phyloP scores from a whole-genome alignment of 2,797 vertebrate species.

The Sciurus vulgaris region DNA sequence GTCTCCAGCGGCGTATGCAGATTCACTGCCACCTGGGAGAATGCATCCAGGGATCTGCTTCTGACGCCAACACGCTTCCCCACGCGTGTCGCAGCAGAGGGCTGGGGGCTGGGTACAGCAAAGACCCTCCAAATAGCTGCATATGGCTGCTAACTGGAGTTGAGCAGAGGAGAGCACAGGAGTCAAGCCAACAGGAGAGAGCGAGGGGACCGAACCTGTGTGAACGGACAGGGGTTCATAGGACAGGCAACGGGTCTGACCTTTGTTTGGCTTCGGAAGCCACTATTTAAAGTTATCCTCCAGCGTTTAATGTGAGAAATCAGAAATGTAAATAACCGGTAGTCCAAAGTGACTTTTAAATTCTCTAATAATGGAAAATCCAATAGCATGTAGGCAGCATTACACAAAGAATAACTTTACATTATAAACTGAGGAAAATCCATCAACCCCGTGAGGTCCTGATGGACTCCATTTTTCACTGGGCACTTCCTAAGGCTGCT shows the following conservation, averaged over 20 bases:
- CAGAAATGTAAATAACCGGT: constrained; percentile 74
- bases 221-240: background rate
- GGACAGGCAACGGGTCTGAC: background rate
- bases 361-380: constrained; percentile 82
- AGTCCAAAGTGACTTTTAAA: constrained; percentile 79
- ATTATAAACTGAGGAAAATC: constrained; percentile 77
- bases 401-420: constrained; percentile 74
- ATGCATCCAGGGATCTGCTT: background rate
- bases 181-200: background rate
- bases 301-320: constrained; percentile 61
- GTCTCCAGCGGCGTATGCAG: background rate
- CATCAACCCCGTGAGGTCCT: constrained; percentile 73
- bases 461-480: constrained; percentile 64
- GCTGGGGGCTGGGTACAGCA: background rate
- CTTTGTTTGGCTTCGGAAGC: background rate
- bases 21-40: background rate
- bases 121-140: background rate
- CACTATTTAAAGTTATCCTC: background rate
- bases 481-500: constrained; percentile 55
- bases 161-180: background rate
- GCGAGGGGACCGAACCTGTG: background rate
- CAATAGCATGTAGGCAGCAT: constrained; percentile 70
- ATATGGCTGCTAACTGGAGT: background rate
- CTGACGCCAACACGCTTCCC: background rate
- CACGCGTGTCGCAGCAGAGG: background rate